phyloP scores from a whole-genome alignment of 2,113 vertebrate genomes.

The Eptesicus fuscus region DNA sequence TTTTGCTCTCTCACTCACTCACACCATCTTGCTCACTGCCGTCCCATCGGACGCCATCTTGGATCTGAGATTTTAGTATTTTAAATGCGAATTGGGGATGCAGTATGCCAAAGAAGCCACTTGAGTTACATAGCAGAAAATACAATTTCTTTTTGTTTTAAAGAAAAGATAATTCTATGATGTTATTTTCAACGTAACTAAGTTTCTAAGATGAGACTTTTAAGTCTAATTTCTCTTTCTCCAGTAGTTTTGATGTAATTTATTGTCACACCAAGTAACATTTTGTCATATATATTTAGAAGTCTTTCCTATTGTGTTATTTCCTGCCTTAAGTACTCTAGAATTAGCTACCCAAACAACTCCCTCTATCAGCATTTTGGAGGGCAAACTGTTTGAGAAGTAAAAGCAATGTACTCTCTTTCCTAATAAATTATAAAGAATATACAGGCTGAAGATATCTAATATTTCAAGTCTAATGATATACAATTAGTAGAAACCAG shows the following conservation, averaged over 20 bases:
- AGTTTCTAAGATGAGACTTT: not conserved
- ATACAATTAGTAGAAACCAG: not conserved
- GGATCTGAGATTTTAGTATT: not conserved
- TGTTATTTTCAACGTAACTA: not conserved
- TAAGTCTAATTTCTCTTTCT: not conserved
- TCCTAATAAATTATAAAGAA: not conserved
- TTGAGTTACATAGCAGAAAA: not conserved
- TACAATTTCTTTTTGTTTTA: not conserved
- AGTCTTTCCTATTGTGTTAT: not conserved
- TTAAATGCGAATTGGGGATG: not conserved
- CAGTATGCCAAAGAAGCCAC: not conserved
- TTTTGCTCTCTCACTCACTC: no score
- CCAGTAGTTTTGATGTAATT: not conserved
- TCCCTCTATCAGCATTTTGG: not conserved
- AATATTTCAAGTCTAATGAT: not conserved
- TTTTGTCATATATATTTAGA: not conserved
- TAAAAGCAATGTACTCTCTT: not conserved
- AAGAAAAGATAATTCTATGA: not conserved
- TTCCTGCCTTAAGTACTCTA: not conserved
- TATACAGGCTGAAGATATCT: not conserved
- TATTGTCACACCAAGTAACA: not conserved
- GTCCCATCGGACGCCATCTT: no score
- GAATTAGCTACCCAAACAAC: not conserved
- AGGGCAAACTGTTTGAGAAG: not conserved
- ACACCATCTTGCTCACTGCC: no score